A percentile compares a stretch with the other conserved stretches of the same genome.
Evolutionary conservation across 2,888 invertebrate species (phyloP).

Genomic region (Epinotia brunnichana): DNA sequence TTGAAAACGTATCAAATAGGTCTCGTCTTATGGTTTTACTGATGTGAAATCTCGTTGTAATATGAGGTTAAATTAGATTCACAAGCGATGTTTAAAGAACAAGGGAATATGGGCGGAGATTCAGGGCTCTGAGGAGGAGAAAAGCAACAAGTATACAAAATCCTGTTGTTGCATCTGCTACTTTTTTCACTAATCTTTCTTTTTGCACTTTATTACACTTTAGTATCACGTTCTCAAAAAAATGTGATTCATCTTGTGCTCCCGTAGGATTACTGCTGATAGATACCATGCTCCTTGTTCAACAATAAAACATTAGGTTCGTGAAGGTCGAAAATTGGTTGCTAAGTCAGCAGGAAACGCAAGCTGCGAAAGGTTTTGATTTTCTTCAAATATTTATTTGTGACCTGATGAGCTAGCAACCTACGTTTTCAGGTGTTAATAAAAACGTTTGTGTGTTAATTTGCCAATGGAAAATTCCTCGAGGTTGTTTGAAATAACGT

Average conservation of each 20-base stretch:
- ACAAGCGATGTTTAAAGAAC: slow-evolving; percentile 25
- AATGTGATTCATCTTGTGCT: slow-evolving; percentile 19
- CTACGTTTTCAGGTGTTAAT: slow-evolving; percentile 16
- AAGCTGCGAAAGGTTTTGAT: slow-evolving; percentile 31
- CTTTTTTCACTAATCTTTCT: neutral
- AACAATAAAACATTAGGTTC: slow-evolving; percentile 42
- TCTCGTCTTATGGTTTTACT: neutral
- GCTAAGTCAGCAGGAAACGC: slow-evolving; percentile 31
- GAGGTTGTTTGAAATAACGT: no score
- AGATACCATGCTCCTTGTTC: slow-evolving; percentile 25
- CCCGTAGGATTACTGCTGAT: slow-evolving; percentile 27
- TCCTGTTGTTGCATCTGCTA: neutral
- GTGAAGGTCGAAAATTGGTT: slow-evolving; percentile 36
- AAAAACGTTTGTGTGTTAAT: neutral
- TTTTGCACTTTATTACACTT: neutral
- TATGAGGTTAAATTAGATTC: slow-evolving; percentile 32
- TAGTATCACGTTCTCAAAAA: slow-evolving; percentile 21
- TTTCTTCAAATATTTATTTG: slow-evolving; percentile 38
- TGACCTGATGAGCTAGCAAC: slow-evolving; percentile 32
- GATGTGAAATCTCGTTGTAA: slow-evolving; percentile 9
- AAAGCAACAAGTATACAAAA: neutral
- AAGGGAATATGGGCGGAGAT: slow-evolving; percentile 26
- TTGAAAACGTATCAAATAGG: neutral
- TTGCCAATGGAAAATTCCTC: no score
- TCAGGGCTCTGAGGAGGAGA: neutral